Base-by-base conservation (phyloP, 2,113 vertebrate species). In the Scopus umbretta region DNA sequence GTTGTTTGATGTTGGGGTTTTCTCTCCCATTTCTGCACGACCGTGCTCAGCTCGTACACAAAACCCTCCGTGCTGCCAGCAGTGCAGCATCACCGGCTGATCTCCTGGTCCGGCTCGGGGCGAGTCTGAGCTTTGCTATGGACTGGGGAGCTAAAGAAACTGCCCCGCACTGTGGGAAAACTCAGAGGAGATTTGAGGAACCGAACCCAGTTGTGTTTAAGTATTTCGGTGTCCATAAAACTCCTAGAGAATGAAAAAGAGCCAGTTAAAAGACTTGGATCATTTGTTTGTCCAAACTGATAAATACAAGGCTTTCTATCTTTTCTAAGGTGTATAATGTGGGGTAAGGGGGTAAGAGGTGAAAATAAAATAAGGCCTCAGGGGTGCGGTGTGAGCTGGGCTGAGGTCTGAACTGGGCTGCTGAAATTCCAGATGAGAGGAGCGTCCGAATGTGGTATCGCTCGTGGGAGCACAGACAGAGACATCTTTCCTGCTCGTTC, bases 1-100 rank as follows among this genome's bases (percentile, higher is more conserved):
- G 0, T 4, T 7, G 1, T 40, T n/a, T 34, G 70, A 6, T 2
- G 43, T 0, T 26, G 56, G 25, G 20, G 2, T 7, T 87, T 67
- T 47, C 40, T 65, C 16, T 65, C 10, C 66, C 0, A 0, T 9
- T 38, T 18, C 40, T 59, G 38, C 50, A 7, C 0, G 5, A 7
- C 5, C 5, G 0, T 6, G 26, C 21, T 8, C 42, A 27, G 88
- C 49, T 49, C 34, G 8, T 25, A 5, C 72, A 26, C 6, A 22
- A 3, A 73, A 10, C 38, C 32, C 53, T 16, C 38, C 1, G 1
- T 0, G 2, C 7, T 40, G 20, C 70, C 50, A 25, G 66, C 26
- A 7, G 23, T 2, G 42, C n/a, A 27, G 55, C 42, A 38, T 56
- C 42, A 1, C 18, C 61, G 4, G 22, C 66, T 9, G 27, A 2